Base-by-base conservation (phyloP, 2,113 vertebrate genomes). In the Psilopogon haemacephalus region DNA sequence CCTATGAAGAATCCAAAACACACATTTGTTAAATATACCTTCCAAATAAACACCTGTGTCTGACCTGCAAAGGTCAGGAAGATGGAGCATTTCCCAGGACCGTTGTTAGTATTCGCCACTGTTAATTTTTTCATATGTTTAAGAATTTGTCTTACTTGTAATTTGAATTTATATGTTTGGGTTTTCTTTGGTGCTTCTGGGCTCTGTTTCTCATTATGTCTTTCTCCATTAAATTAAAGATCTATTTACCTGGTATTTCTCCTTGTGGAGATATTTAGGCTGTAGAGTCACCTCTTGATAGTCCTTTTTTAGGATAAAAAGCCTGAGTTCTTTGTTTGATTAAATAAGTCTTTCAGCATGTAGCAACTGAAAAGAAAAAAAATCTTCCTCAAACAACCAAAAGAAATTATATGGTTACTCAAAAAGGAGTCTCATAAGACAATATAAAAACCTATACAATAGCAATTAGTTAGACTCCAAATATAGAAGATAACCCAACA, bases 201-300 rank as follows among this genome's bases (percentile, higher is more conserved):
- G 58, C 37, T 88, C 59, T 85, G 81, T 81, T 94, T 92, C 86
- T 89, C 90, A 20, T 82, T 94, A 90, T 73, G 64, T 54, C 56
- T 83, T 94, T 73, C 52, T 86, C 38, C 37, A 40, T 75, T 83
- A 90, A 90, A 94, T 94, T 91, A 91, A 91, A 73, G 56, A 92
- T 83, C 64, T 37, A 58, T 92, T 96, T 94, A 93, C 67, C 74
- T 84, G 42, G 9, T 94, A 93, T 87, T 94, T 89, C 64, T 87
- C 93, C 82, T 84, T 60, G 56, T 94, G 82, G 89, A 94, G 84
- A 60, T 64, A 90, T 92, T 94, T 89, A 92, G 46, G 27, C 37
- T 6, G 7, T 73, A 92, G 63, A 93, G 74, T 87, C 81, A 94
- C 86, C 74, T 90, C 71, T 73, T 82, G 46, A 89, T 93, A 82